Percentiles rank a stretch among this genome's conserved stretches.
phyloP scores from a whole-genome alignment of 2,797 vertebrate species.

The Rhincodon typus region DNA sequence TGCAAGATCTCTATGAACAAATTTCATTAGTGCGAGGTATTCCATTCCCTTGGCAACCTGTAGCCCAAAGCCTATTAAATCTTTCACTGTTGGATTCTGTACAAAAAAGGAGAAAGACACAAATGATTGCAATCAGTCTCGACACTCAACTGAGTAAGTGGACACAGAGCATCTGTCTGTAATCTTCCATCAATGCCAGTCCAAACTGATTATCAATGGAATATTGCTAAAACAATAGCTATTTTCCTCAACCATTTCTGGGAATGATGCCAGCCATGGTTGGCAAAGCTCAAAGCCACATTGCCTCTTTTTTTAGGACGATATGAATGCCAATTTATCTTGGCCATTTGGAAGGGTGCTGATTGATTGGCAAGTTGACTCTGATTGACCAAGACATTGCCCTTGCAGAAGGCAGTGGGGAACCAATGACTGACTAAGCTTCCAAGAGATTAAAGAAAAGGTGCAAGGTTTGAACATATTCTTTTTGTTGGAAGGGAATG shows the following conservation, averaged over 20 bases:
- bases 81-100: slow-evolving; percentile 91
- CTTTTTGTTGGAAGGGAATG: no score
- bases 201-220: neutral
- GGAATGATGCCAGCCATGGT: neutral
- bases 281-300: neutral
- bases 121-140: neutral
- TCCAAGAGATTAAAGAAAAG: no score
- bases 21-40: slow-evolving; percentile 90
- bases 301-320: neutral
- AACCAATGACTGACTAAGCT: no score
- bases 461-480: no score
- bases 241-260: neutral
- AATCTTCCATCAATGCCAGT: neutral
- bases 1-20: slow-evolving; percentile 93
- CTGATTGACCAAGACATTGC: no score
- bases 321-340: neutral
- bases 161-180: neutral
- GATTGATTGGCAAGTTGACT: no score
- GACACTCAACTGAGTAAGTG: neutral
- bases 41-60: slow-evolving; percentile 94
- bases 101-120: slow-evolving; percentile 3
- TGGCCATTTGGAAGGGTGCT: neutral
- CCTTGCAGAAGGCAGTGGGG: no score
- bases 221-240: neutral
- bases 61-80: slow-evolving; percentile 88